Percentiles rank a stretch among this genome's conserved stretches.
These are phyloP conservation scores for Erpobdella octoculata DNA, from an alignment of 2,888 invertebrate genomes.

Conservation along the genomic window DNA sequence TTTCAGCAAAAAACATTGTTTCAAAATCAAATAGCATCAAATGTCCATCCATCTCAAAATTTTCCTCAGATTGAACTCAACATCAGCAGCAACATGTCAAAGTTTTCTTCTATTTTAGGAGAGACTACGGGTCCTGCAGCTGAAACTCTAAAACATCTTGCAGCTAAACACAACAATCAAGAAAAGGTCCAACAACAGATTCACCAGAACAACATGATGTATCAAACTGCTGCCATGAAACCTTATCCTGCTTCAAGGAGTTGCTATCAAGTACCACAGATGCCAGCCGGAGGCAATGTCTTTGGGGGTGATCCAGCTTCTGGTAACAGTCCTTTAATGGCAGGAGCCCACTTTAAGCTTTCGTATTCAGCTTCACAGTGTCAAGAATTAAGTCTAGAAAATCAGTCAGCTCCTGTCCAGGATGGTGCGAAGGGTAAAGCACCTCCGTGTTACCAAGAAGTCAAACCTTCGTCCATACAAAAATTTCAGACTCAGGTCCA, in stretches of 20 bases:
- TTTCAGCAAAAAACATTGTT: slow-evolving; percentile 1
- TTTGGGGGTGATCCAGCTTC: neutral
- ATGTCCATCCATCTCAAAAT: neutral
- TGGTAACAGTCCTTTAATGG: neutral
- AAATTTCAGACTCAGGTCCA: neutral
- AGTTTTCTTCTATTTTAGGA: slow-evolving; percentile 24
- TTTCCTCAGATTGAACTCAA: neutral
- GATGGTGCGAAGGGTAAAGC: neutral
- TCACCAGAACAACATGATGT: neutral
- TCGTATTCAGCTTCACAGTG: neutral
- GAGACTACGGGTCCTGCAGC: slow-evolving; percentile 23
- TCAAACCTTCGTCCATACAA: neutral
- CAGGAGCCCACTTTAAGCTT: neutral
- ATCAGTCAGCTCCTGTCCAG: neutral
- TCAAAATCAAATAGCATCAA: neutral
- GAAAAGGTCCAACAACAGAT: neutral
- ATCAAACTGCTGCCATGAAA: neutral
- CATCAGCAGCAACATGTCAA: slow-evolving; percentile 20
- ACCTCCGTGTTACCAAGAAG: neutral
- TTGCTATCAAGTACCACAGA: neutral
- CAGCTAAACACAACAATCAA: slow-evolving; percentile 22
- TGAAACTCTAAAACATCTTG: slow-evolving; percentile 21
- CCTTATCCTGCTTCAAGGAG: too few relatives aligned
- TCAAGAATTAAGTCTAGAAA: neutral
- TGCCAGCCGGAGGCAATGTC: neutral